Conservation (phyloP, 1,140 invertebrate genomes). For the Drosophila hydei region DNA sequence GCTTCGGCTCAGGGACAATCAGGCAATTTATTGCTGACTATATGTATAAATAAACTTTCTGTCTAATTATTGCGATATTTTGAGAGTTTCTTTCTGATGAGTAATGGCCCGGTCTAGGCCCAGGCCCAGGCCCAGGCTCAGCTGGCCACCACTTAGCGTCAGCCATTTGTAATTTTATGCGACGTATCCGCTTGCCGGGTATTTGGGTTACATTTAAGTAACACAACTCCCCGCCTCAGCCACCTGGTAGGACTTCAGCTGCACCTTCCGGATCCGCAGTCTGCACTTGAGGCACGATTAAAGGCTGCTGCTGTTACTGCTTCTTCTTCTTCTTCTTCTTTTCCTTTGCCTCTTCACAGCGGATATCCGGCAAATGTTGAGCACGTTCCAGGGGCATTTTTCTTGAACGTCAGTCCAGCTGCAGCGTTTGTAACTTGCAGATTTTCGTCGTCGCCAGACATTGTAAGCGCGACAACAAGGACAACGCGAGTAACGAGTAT, state of each 20-base stretch:
- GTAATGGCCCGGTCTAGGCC: neutral
- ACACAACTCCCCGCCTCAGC: constrained; percentile 25
- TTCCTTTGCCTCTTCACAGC: constrained; percentile 18
- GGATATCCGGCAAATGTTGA: constrained; percentile 68
- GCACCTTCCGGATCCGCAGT: constrained; percentile 42
- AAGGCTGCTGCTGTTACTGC: constrained; percentile 6
- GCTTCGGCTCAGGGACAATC: constrained; percentile 35
- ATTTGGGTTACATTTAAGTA: constrained; percentile 72
- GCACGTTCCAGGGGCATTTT: constrained; percentile 76
- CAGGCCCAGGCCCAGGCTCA: neutral
- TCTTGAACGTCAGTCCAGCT: constrained; percentile 44
- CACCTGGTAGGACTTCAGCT: constrained; percentile 20
- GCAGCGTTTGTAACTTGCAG: constrained; percentile 39
- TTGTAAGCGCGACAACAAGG: constrained; percentile 65
- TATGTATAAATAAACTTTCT: constrained; percentile 12
- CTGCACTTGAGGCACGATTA: constrained; percentile 40
- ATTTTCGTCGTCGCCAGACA: constrained; percentile 55
- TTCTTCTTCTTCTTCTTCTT: too few relatives aligned
- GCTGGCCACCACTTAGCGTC: constrained; percentile 42
- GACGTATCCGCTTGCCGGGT: constrained; percentile 77
- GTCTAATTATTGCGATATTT: constrained; percentile 26
- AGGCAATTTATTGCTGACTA: constrained; percentile 41
- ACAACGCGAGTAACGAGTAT: constrained; percentile 29
- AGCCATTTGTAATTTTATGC: constrained; percentile 66
- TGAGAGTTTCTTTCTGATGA: constrained; percentile 16